Base-by-base conservation (phyloP, 1,140 invertebrate genomes). In the Drosophila fuyamai region DNA sequence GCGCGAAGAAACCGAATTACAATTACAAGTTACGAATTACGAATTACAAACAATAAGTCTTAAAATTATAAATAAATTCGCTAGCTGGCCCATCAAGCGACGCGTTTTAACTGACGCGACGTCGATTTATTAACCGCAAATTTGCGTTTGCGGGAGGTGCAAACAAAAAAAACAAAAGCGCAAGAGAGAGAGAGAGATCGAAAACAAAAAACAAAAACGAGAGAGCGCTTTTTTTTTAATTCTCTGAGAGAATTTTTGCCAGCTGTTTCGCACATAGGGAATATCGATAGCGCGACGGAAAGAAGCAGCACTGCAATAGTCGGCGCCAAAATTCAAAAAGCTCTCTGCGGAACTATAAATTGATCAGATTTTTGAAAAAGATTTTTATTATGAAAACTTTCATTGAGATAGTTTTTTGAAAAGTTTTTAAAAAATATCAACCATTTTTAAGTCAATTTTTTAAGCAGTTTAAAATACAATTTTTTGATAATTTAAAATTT, bases 71-170 rank as follows among this genome's bases (percentile, higher is more conserved):
- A 82, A 79, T 53, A 80, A 62, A 58, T 47, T 59, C 75, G 63
- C 80, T 83, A 46, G 79, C 60, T 60, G 86, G 83, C 83, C 63
- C 68, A 70, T 84, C 88, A 79, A 67, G 63, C 78, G 75, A 86
- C 82, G 75, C 78, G 79, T 76, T 51, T 74, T 70, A 81, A 85
- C 73, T 85, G 75, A 85, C 58, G 74, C 67, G 78, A 68, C 79
- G 81, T 65, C 73, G 78, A 62, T 38, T 61, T 65, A 65, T 65
- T 65, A 65, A 65, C 61, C 61, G 32, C 65, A 68, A 68, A 47
- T 68, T 68, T 68, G 65, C 65, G 61, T 68, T 68, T 68, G 65
- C 65, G 48, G 16, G 55, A 50, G 35, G 56, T 61, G 70, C 47
- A 36, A 51, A 70, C 53, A 56, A 47, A 36, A 43, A 14, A 56